Base-by-base conservation (phyloP, 1,140 invertebrate genomes). In the Vanessa atalanta region DNA sequence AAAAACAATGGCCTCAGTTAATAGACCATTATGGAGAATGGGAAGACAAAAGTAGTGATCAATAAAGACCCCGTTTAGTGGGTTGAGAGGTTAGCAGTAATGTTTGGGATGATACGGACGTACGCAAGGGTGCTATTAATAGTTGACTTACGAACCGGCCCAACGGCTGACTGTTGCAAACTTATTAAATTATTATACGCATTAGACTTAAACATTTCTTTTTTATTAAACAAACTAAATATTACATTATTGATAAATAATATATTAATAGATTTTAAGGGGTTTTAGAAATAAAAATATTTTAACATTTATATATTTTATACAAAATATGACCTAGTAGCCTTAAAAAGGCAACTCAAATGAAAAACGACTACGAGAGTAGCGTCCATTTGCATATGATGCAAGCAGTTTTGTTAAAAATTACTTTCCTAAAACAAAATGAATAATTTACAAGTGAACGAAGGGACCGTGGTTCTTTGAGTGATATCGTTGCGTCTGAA, bases 1-100 rank as follows among this genome's bases (percentile, higher is more conserved):
- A 90, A 88, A 87, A 88, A 90, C 88, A 88, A 88, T 83, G 77
- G 66, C 75, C 80, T 71, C 79, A 72, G 75, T 80, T 79, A 75
- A 77, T 80, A 83, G 83, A 86, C 85, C 86, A 88, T 90, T 89
- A 90, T 78, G 75, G 80, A 75, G 83, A 88, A 88, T 86, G 82
- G 84, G 79, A 83, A 84, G 86, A 88, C 87, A 87, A 83, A 85
- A 89, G 83, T 82, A 83, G 77, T 88, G 83, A 89, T 89, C 87
- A 88, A 89, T 88, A 86, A 84, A 83, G 75, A 76, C 66, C 73
- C 75, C 76, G 75, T 70, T 75, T 81, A 73, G 71, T 72, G 78
- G 81, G 82, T 84, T 77, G 79, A 80, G 80, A 80, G 80, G 82
- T 78, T 76, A 77, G 72, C 69, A 72, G 75, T 76, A 81, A 77